These are phyloP conservation scores for Ypsolopha scabrella DNA, from an alignment of 2,888 invertebrate species.

Conservation along the genomic window DNA sequence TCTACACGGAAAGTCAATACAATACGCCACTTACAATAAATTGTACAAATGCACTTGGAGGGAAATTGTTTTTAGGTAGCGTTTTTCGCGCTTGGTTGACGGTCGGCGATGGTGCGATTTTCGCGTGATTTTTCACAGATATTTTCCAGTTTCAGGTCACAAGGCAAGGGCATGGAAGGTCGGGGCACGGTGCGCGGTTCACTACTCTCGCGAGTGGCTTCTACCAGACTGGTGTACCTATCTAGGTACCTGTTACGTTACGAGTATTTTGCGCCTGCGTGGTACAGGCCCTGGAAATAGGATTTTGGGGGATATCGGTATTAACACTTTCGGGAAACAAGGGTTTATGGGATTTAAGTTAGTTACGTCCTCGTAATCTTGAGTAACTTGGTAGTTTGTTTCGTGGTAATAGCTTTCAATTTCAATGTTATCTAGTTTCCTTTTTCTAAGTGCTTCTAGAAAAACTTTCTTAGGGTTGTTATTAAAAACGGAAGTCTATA, in stretches of 20 bases:
- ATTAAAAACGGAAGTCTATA: too few relatives aligned
- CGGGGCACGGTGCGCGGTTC: conserved; percentile 43
- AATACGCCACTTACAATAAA: conserved; percentile 22
- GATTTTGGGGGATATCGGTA: too few relatives aligned
- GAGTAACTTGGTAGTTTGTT: too few relatives aligned
- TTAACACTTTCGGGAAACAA: too few relatives aligned
- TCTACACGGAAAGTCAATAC: conserved; percentile 56
- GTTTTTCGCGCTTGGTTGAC: too few relatives aligned
- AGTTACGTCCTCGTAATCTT: too few relatives aligned
- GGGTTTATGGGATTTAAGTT: too few relatives aligned
- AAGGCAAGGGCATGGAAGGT: conserved; percentile 12
- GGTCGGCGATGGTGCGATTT: conserved; percentile 1
- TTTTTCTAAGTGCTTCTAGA: too few relatives aligned
- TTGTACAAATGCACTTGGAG: background rate
- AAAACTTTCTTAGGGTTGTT: too few relatives aligned
- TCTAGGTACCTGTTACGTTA: conserved; percentile 38
- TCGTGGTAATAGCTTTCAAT: too few relatives aligned
- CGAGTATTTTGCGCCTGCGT: conserved; percentile 39
- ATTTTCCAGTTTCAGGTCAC: conserved; percentile 4
- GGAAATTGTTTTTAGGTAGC: too few relatives aligned
- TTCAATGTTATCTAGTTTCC: too few relatives aligned
- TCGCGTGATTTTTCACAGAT: conserved; percentile 9
- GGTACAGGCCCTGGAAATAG: conserved; percentile 5
- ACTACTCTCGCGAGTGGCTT: conserved; percentile 44
- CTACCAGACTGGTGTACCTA: conserved; percentile 7